These are phyloP conservation scores for Bombus picipes DNA, from an alignment of 1,140 invertebrate genomes.

Conservation along the genomic window DNA sequence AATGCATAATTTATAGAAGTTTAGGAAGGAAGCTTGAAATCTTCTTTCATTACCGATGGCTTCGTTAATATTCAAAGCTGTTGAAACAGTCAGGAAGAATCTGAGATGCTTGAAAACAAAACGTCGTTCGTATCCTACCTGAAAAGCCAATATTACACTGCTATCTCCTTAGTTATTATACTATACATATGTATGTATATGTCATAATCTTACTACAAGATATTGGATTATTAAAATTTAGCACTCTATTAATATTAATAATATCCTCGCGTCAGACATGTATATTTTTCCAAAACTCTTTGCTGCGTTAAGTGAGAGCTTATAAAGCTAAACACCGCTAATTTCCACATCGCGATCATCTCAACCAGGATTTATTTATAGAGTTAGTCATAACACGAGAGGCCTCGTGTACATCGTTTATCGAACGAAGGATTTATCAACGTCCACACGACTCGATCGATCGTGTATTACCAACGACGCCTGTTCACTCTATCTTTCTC, in stretches of 20 bases:
- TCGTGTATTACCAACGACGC: constrained; percentile 12
- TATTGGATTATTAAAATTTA: neutral
- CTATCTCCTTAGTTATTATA: neutral
- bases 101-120: neutral
- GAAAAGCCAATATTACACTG: neutral
- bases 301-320: neutral
- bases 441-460: neutral
- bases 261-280: neutral
- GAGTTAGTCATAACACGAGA: neutral
- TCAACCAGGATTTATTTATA: neutral
- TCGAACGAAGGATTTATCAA: constrained; percentile 17
- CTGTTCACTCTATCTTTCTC: neutral
- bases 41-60: neutral
- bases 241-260: neutral
- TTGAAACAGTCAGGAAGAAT: neutral
- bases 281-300: neutral
- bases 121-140: neutral
- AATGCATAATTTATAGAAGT: neutral
- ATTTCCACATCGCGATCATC: neutral
- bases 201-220: neutral
- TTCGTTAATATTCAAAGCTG: neutral
- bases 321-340: neutral
- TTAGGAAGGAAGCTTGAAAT: neutral
- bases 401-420: constrained; percentile 15
- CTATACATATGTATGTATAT: too few relatives aligned